These are phyloP conservation scores for Corythornis leucogaster DNA, from an alignment of 2,797 vertebrate species.

Conservation along the genomic window DNA sequence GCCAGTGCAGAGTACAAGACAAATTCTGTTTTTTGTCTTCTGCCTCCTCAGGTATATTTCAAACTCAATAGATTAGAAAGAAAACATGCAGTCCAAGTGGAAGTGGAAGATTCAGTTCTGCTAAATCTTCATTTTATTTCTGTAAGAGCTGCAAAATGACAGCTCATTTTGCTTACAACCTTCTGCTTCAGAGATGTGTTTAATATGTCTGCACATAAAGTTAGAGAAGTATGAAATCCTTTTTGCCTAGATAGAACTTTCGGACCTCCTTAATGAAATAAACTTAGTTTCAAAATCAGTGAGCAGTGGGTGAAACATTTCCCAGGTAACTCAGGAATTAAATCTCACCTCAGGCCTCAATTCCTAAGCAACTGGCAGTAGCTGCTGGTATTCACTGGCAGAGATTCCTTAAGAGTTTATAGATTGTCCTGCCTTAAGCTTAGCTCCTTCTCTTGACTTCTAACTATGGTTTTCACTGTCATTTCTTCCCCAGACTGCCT, in stretches of 20 bases:
- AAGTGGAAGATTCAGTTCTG: not conserved
- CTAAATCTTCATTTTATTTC: not conserved
- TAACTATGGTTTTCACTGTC: not conserved
- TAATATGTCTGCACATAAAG: not conserved
- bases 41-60: slow-evolving; percentile 6
- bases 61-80: slow-evolving; percentile 12
- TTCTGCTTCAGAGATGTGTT: not conserved
- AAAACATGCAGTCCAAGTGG: not conserved
- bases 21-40: not conserved
- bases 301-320: not conserved
- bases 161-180: not conserved
- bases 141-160: not conserved
- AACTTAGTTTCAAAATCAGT: not conserved
- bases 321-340: not conserved
- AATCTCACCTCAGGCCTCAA: not conserved
- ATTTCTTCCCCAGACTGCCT: not conserved
- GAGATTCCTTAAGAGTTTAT: not conserved
- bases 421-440: not conserved
- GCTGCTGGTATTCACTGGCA: not conserved
- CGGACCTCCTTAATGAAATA: not conserved
- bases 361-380: not conserved
- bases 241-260: not conserved
- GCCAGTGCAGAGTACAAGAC: not conserved
- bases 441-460: not conserved
- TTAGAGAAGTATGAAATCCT: not conserved